Evolutionary conservation across 2,888 invertebrate species (phyloP), one percentile per base, ranked within the genome.

Genomic region (Ferdinandea cuprea): DNA sequence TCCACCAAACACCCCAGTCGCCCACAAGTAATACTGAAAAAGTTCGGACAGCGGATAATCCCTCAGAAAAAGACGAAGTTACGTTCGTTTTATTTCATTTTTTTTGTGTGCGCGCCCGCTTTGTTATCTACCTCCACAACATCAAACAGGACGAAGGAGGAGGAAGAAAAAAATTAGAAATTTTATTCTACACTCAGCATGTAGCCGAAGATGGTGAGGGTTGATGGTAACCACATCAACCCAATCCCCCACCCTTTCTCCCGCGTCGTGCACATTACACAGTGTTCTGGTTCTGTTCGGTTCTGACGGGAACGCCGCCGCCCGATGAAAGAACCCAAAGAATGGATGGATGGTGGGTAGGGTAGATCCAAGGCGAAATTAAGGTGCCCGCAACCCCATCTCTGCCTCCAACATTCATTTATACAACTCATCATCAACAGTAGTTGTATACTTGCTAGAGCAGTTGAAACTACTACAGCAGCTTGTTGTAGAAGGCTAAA

Each of bases 381-480:
- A 83, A 78, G 72, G 83, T 71, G 42, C 78, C 72, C 74, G 59
- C 63, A n/a, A 44, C 17, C 32, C 65, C 56, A 15, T 13, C 40
- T 15, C 63, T 3, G 37, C 11, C 8, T 8, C 37, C 35, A 19
- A 9, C 68, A 52, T 59, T 72, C 81, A 66, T 78, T 78, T 72
- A 66, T 77, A 72, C 79, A 66, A 73, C 81, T 86, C 73, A 85
- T 72, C 77, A 56, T 73, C 85, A 85, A 85, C 68, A 76, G 79
- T 58, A 86, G 81, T 78, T 85, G 81, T 77, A 40, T n/a, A 5
- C 25, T 25, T n/a, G n/a, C 37, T n/a, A 13, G 11, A 85, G 85
- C 86, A 81, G 86, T 85, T n/a, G 37, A 30, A 54, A 54, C 54
- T 54, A 54, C 54, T 54, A 81, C 85, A 85, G 83, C 88, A 87